These are phyloP conservation scores for Drosophila rhopaloa DNA, from an alignment of 1,140 invertebrate genomes.

Conservation along the genomic window DNA sequence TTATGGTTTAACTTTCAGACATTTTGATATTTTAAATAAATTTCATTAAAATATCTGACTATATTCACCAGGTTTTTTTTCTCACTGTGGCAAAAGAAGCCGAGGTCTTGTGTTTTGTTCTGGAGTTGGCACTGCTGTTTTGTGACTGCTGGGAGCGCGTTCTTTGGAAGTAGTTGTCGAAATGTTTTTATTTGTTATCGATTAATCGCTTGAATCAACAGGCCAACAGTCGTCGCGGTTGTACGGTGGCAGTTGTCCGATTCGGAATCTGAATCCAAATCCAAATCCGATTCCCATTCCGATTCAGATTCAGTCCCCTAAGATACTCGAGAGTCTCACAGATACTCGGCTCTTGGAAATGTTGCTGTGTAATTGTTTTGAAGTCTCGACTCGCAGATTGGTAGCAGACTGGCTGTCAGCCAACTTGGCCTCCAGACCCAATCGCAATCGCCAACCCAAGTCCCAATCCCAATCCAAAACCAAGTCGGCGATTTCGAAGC, in stretches of 20 bases:
- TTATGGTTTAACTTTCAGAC: too few relatives aligned
- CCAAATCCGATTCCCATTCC: conserved; percentile 3
- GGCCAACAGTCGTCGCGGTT: conserved; percentile 28
- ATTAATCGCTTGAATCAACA: conserved; percentile 83
- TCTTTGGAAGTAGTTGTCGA: conserved; percentile 80
- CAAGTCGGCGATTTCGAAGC: conserved; percentile 9
- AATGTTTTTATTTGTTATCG: conserved; percentile 84
- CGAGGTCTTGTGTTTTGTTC: conserved; percentile 9
- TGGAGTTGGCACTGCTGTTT: conserved; percentile 41
- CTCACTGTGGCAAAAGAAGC: conserved; percentile 5
- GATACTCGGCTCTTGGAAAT: conserved; percentile 49
- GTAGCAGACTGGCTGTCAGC: conserved; percentile 76
- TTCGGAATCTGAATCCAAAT: conserved; percentile 16
- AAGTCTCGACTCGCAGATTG: conserved; percentile 77
- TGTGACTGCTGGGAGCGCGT: conserved; percentile 21
- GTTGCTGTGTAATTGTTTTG: conserved; percentile 84
- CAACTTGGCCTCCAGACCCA: conserved; percentile 25
- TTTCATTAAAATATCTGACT: too few relatives aligned
- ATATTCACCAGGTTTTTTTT: background rate
- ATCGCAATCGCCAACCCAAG: background rate
- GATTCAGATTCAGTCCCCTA: background rate
- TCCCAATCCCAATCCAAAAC: background rate
- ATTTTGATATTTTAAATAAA: too few relatives aligned
- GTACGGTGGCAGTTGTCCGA: conserved; percentile 61
- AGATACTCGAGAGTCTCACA: conserved; percentile 6